Evolutionary conservation across 2,797 vertebrate genomes (phyloP).

Genomic region (Lacerta agilis): DNA sequence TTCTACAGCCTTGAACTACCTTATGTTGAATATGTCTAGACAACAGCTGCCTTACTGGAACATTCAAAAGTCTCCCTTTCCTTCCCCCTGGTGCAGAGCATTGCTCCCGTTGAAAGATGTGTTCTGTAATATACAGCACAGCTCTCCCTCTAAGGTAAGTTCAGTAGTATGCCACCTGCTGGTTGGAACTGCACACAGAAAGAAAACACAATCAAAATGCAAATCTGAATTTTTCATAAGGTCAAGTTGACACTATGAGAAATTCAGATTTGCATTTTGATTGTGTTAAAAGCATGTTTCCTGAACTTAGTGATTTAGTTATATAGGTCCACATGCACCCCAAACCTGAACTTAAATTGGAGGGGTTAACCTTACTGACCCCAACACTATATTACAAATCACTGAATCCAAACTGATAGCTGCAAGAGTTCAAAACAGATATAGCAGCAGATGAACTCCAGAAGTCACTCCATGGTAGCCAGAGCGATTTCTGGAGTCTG

Average conservation of each 20-base stretch:
- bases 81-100: background rate
- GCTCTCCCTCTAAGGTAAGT: background rate
- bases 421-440: background rate
- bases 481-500: background rate
- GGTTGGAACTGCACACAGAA: background rate
- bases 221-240: background rate
- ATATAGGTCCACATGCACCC: too few relatives aligned
- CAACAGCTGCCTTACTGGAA: background rate
- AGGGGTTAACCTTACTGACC: background rate
- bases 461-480: background rate
- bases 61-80: background rate
- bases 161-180: background rate
- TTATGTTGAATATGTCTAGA: constrained; percentile 23
- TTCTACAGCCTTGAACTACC: background rate
- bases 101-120: constrained; percentile 31
- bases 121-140: background rate
- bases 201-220: fast-evolving
- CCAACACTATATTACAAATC: background rate
- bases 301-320: background rate
- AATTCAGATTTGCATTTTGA: too few relatives aligned
- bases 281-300: background rate
- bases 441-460: background rate
- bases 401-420: background rate
- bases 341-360: background rate
- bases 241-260: background rate